A percentile compares a stretch with the other conserved stretches of the same genome.
Conservation (phyloP, 2,797 vertebrate genomes). For the Catostomus latipinnis region DNA sequence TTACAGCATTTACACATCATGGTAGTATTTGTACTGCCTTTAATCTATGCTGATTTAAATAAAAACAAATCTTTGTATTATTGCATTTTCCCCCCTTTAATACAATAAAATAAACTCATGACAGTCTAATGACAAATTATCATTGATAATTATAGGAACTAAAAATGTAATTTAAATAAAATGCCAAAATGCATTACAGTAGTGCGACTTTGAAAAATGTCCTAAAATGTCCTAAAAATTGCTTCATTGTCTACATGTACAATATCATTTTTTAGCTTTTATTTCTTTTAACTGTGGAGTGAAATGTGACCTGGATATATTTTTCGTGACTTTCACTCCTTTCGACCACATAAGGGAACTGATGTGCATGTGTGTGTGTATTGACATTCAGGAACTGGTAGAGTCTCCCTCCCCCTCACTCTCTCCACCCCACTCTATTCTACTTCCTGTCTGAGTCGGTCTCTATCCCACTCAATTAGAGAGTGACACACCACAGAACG, state of each 20-base stretch:
- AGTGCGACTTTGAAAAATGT: no score
- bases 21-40: no score
- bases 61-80: no score
- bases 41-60: no score
- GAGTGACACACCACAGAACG: conserved; percentile 15
- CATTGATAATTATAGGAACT: no score
- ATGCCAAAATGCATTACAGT: no score
- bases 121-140: no score
- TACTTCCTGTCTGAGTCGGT: conserved; percentile 36
- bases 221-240: not conserved
- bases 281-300: not conserved
- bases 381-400: conserved; percentile 46
- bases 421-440: conserved; percentile 37
- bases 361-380: not conserved
- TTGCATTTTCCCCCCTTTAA: no score
- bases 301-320: not conserved
- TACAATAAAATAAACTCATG: no score
- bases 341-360: not conserved
- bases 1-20: no score
- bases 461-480: conserved; percentile 19
- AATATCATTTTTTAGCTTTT: not conserved
- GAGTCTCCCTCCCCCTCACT: conserved; percentile 16
- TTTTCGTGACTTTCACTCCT: not conserved
- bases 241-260: not conserved
- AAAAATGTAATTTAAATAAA: no score